Conservation (phyloP, 2,113 vertebrate species). For the Eleginops maclovinus region DNA sequence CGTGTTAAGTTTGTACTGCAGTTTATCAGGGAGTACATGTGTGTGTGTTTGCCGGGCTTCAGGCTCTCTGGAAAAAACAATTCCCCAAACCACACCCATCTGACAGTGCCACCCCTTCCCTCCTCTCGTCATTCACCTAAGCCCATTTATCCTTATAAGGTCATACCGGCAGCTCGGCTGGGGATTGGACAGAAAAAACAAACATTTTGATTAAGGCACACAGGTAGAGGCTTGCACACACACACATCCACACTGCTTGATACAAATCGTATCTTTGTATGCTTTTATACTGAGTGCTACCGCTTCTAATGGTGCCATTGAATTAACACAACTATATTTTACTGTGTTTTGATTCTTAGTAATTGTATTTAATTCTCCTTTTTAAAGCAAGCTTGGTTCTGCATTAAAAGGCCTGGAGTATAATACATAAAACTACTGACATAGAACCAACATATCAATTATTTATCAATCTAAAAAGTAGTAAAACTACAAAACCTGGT, state of each 20-base stretch:
- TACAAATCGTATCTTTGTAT: neutral
- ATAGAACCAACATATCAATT: no score
- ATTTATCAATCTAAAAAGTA: no score
- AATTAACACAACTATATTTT: neutral
- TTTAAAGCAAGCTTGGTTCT: no score
- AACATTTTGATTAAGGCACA: conserved; percentile 6
- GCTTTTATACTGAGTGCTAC: neutral
- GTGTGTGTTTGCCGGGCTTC: neutral
- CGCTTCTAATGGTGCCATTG: neutral
- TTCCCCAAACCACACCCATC: conserved; percentile 57
- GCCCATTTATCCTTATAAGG: conserved; percentile 73
- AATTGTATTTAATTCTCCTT: no score
- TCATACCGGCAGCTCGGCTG: conserved; percentile 32
- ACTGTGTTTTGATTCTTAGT: neutral
- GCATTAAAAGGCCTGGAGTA: neutral
- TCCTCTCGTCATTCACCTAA: neutral
- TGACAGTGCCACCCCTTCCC: neutral
- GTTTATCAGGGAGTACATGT: neutral
- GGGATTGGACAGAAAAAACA: conserved; percentile 63
- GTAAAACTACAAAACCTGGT: no score
- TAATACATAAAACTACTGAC: no score
- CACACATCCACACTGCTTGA: neutral
- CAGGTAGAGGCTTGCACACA: conserved; percentile 24
- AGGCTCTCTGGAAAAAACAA: conserved; percentile 40
- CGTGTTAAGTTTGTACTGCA: neutral